Conservation (phyloP, 2,797 vertebrate species). For the Phaenicophaeus curvirostris region DNA sequence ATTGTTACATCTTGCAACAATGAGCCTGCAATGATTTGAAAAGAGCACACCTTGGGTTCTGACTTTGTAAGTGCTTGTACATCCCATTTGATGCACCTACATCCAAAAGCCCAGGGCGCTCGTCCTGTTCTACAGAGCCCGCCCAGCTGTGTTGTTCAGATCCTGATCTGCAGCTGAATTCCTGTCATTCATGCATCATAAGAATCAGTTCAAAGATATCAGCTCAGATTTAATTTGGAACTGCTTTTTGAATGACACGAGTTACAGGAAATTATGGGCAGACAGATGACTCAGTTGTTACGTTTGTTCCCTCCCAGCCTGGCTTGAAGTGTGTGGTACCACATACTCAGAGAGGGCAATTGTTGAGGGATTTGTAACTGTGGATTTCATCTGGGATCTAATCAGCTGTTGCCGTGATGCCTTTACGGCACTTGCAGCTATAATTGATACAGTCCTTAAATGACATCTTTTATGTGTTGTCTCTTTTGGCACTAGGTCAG, state of each 20-base stretch:
- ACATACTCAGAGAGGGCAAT: neutral
- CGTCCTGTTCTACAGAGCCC: neutral
- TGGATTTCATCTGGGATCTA: neutral
- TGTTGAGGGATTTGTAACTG: neutral
- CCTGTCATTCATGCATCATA: neutral
- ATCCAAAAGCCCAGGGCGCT: fast-evolving
- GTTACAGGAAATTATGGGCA: neutral
- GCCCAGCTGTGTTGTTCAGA: neutral
- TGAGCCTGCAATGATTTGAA: neutral
- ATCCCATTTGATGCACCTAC: fast-evolving
- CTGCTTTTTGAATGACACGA: neutral
- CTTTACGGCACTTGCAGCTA: neutral
- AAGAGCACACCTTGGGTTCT: neutral
- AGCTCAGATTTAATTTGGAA: neutral
- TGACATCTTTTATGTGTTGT: neutral
- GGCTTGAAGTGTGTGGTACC: neutral
- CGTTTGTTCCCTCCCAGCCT: neutral
- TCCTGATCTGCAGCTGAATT: neutral
- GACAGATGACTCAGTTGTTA: neutral
- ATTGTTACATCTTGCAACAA: neutral
- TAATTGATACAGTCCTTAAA: too few species aligned
- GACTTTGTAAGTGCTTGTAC: neutral
- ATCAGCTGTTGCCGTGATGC: neutral
- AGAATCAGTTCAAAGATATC: neutral
- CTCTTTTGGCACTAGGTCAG: neutral